Base-by-base conservation (phyloP, 2,797 vertebrate species). In the Enteromius anoplus region DNA sequence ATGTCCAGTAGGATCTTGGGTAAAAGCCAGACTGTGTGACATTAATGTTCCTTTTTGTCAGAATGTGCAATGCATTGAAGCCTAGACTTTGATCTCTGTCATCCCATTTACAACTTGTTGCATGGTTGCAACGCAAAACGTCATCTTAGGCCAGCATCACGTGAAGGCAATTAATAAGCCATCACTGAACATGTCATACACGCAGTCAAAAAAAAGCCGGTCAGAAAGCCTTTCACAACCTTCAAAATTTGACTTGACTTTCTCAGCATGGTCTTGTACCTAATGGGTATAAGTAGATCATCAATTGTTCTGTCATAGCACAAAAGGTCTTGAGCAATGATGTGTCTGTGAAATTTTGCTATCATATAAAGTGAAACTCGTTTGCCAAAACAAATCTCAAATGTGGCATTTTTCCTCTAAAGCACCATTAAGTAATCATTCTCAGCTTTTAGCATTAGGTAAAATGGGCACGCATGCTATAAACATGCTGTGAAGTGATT, bases 361-460 rank as follows among this genome's bases (percentile, higher is more conserved):
- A 77, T 72, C 81, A 77, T n/a, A 19, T 53, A 75, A 82, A 65
- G 34, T 69, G 69, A 69, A 82, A 79, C 47, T 58, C 21, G 3
- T 82, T 34, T 58, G 21, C 49, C 60, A 82, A 79, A 85, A 37
- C 77, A 49, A 79, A 79, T 68, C 42, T 80, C 14, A 60, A 75
- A 71, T 47, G 42, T 73, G 26, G 5, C 51, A 53, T 83, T 86
- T 85, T 75, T 37, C 17, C 14, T 75, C 34, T 47, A 72, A 53
- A 47, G 80, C 68, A 37, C 64, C 60, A 45, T 84, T 81, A 71
- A 71, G 49, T 68, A 37, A 65, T 81, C 64, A 69, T 14, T 32
- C 42, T 60, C 19, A 70, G 66, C 81, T 73, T 55, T 75, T 81
- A 84, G 64, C 80, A 83, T 82, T 82, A 66, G 70, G 79, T 75